phyloP scores from a whole-genome alignment of 2,888 invertebrate species.

The Zaprionus obscuricornis region DNA sequence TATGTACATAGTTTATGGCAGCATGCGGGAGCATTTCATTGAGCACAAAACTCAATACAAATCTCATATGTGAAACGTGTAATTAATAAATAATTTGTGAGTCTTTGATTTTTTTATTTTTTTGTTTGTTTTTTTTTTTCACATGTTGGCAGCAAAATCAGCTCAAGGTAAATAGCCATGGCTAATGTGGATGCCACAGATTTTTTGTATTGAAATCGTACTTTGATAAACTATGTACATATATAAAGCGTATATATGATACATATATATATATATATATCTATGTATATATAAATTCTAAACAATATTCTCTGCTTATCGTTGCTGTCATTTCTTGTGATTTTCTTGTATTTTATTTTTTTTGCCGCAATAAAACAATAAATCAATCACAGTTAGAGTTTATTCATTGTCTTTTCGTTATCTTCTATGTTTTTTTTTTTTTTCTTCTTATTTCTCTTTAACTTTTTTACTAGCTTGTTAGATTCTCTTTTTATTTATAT shows the following conservation, averaged over 20 bases:
- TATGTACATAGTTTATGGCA: too few species aligned
- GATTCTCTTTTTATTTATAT: conserved; percentile 34
- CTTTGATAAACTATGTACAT: too few species aligned
- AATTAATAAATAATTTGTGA: conserved; percentile 76
- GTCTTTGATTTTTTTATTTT: conserved; percentile 40
- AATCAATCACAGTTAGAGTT: conserved; percentile 66
- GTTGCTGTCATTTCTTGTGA: conserved; percentile 49
- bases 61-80: conserved; percentile 45
- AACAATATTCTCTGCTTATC: conserved; percentile 54
- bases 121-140: conserved; percentile 44
- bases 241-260: too few species aligned
- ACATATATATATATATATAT: too few species aligned
- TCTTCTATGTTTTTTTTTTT: conserved; percentile 51
- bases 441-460: too few species aligned
- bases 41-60: too few species aligned
- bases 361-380: conserved; percentile 73
- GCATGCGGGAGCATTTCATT: neutral
- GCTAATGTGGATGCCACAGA: conserved; percentile 41
- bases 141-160: conserved; percentile 58
- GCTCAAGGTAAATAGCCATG: conserved; percentile 62
- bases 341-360: conserved; percentile 24
- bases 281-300: too few species aligned
- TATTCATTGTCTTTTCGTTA: conserved; percentile 25
- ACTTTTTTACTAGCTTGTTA: conserved; percentile 67
- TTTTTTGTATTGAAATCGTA: too few species aligned